A percentile compares a stretch with the other conserved stretches of the same genome.
phyloP scores from a whole-genome alignment of 2,888 invertebrate species.

The Steromphala cineraria region DNA sequence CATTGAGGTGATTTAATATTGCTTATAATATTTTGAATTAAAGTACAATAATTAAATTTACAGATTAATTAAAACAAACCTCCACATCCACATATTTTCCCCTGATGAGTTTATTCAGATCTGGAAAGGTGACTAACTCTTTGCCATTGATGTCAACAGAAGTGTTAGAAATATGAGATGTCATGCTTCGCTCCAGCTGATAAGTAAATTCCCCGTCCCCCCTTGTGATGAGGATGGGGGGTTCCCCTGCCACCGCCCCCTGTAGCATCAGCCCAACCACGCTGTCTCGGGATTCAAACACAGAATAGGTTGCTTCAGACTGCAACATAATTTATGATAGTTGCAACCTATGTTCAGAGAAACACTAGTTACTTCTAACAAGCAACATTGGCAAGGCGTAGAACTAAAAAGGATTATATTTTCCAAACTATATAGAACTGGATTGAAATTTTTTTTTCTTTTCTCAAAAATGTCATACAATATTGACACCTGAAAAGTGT shows the following conservation, averaged over 20 bases:
- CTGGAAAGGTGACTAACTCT: neutral
- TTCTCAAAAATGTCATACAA: too few relatives aligned
- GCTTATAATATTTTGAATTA: too few relatives aligned
- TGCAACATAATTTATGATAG: neutral
- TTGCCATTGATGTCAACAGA: neutral
- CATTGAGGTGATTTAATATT: too few relatives aligned
- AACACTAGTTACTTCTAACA: too few relatives aligned
- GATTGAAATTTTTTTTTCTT: too few relatives aligned
- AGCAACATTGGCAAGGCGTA: too few relatives aligned
- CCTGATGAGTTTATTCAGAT: neutral
- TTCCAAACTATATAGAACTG: too few relatives aligned
- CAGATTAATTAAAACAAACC: neutral
- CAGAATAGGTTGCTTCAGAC: neutral
- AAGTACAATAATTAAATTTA: too few relatives aligned
- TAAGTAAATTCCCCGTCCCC: slow-evolving; percentile 3
- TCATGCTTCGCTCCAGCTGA: neutral
- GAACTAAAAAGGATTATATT: too few relatives aligned
- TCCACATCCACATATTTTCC: neutral
- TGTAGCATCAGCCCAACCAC: slow-evolving; percentile 20
- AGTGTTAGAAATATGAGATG: neutral
- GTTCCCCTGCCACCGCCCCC: slow-evolving; percentile 32
- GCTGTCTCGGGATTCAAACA: neutral
- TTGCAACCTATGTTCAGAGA: too few relatives aligned
- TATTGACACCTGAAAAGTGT: too few relatives aligned
- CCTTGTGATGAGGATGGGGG: slow-evolving; percentile 7